These are phyloP conservation scores for Halichoerus grypus DNA, from an alignment of 2,113 vertebrate genomes.

Conservation along the genomic window DNA sequence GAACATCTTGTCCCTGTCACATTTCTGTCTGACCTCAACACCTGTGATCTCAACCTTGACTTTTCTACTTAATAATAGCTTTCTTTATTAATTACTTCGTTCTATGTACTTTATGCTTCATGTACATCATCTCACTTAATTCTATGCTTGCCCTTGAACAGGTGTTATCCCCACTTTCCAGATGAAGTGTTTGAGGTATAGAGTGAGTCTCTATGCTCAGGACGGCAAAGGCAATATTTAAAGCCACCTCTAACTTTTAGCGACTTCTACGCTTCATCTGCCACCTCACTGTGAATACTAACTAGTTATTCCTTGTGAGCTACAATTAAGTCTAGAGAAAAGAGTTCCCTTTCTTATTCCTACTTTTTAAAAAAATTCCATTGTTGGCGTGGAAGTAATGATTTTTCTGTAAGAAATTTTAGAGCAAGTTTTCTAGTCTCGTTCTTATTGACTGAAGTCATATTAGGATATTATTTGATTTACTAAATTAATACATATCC, in stretches of 20 bases:
- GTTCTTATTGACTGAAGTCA: neutral
- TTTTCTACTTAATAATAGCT: neutral
- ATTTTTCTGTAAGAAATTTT: neutral
- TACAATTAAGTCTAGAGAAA: neutral
- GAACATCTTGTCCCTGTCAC: neutral
- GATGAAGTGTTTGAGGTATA: neutral
- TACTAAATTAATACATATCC: conserved; percentile 18
- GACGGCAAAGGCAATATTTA: neutral
- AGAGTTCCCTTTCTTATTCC: neutral
- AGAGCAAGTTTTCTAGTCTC: neutral
- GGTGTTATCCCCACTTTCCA: neutral
- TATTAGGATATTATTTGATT: neutral
- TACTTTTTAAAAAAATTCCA: neutral
- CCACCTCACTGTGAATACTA: neutral
- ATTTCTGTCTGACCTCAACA: neutral
- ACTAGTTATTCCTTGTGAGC: neutral
- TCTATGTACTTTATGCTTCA: neutral
- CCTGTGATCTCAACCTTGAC: neutral
- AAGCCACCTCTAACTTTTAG: neutral
- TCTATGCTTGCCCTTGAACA: neutral
- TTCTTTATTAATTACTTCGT: neutral
- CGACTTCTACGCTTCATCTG: neutral
- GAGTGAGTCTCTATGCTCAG: neutral
- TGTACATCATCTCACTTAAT: neutral
- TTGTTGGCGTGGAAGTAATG: neutral